Percentiles rank a stretch among this genome's conserved stretches.
Evolutionary conservation across 2,797 vertebrate genomes (phyloP).

Genomic region (Microhierax caerulescens): DNA sequence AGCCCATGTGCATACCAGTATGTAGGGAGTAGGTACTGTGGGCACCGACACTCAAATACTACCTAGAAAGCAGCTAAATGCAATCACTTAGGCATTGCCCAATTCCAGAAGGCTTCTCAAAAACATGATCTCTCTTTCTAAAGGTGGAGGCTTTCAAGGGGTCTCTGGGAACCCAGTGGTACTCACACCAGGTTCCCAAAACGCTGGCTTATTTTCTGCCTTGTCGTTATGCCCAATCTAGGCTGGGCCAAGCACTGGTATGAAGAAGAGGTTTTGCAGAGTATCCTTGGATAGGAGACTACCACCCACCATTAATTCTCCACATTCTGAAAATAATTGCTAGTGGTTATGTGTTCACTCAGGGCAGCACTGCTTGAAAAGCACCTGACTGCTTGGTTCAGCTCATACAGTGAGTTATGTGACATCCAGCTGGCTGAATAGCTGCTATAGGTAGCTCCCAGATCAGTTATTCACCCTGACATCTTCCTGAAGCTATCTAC

Average conservation of each 20-base stretch:
- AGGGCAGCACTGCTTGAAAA: neutral
- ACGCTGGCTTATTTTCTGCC: neutral
- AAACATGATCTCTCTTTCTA: neutral
- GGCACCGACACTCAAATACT: neutral
- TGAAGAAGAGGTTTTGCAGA: neutral
- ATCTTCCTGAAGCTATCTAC: neutral
- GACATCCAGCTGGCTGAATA: neutral
- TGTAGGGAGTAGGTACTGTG: fast-evolving
- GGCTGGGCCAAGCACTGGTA: neutral
- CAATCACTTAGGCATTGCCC: neutral
- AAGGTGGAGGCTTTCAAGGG: neutral
- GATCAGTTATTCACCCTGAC: neutral
- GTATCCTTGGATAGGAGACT: neutral
- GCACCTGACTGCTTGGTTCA: neutral
- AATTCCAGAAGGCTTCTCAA: neutral
- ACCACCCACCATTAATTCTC: neutral
- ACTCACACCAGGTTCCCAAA: neutral
- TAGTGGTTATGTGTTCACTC: neutral
- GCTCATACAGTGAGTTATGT: neutral
- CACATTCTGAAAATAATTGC: neutral
- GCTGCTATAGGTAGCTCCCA: neutral
- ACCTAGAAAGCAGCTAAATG: neutral
- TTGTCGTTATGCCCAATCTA: neutral
- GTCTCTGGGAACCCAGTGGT: neutral
- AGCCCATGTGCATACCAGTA: neutral